Evolutionary conservation across 2,797 vertebrate genomes (phyloP).

Genomic region (Anas bahamensis): DNA sequence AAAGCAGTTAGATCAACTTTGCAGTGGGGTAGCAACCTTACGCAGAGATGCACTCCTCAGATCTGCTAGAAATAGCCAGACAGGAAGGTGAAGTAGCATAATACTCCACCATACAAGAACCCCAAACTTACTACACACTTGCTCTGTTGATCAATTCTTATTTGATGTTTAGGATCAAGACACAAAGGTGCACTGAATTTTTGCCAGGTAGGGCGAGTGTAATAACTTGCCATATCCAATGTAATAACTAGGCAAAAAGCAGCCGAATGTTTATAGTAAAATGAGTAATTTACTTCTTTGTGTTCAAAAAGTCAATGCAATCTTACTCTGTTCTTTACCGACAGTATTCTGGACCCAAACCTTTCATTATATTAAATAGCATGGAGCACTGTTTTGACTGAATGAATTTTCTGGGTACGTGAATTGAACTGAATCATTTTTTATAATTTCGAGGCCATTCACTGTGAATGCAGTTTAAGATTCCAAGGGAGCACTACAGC

Average conservation of each 20-base stretch:
- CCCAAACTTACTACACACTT: background rate
- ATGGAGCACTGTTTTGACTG: background rate
- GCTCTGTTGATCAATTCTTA: background rate
- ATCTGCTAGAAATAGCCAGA: background rate
- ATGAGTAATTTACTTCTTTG: background rate
- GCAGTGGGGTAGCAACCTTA: background rate
- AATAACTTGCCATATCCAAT: background rate
- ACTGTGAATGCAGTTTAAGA: background rate
- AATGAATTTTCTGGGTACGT: conserved; percentile 6
- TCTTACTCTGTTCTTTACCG: background rate
- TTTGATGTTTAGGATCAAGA: background rate
- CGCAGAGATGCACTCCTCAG: background rate
- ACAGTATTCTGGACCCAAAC: background rate
- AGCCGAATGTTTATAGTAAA: background rate
- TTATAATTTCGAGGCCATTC: conserved; percentile 36
- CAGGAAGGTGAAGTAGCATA: background rate
- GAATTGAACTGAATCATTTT: conserved; percentile 33
- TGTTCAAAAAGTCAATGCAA: conserved; percentile 7
- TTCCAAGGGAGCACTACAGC: background rate
- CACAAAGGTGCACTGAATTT: background rate
- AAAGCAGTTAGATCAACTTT: background rate
- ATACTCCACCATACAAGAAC: background rate
- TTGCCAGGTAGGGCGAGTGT: background rate
- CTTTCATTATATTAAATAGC: background rate
- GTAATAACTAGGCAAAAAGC: background rate